Conservation (phyloP, 2,797 vertebrate genomes). For the Spinus olivaceus region DNA sequence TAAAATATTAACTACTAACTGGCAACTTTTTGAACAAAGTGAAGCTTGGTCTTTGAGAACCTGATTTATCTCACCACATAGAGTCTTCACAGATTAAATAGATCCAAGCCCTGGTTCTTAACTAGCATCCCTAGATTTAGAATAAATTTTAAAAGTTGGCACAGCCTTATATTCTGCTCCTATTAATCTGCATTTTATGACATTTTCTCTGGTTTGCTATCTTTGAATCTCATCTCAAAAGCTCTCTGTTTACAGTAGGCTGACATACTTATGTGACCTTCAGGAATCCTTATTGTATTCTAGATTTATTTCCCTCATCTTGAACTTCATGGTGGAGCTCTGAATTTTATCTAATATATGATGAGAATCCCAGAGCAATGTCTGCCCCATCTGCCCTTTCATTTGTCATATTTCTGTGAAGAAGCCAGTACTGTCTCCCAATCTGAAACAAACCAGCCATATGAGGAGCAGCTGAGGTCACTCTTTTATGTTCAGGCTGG, state of each 20-base stretch:
- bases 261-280: neutral
- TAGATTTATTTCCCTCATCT: neutral
- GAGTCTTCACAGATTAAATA: neutral
- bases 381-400: neutral
- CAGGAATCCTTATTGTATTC: neutral
- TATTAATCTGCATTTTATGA: neutral
- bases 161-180: neutral
- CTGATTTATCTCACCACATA: neutral
- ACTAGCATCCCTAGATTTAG: neutral
- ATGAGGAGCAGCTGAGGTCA: neutral
- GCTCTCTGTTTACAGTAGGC: neutral
- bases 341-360: neutral
- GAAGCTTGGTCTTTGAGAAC: constrained; percentile 28
- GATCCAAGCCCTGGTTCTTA: neutral
- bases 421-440: neutral
- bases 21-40: neutral
- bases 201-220: neutral
- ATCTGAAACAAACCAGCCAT: neutral
- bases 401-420: neutral
- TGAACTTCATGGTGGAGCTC: neutral
- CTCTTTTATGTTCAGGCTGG: neutral
- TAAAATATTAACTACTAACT: neutral
- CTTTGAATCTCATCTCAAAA: constrained; percentile 5
- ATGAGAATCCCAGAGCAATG: neutral
- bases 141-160: neutral